Conservation (phyloP, 2,113 vertebrate species). For the Ailuropoda melanoleuca region DNA sequence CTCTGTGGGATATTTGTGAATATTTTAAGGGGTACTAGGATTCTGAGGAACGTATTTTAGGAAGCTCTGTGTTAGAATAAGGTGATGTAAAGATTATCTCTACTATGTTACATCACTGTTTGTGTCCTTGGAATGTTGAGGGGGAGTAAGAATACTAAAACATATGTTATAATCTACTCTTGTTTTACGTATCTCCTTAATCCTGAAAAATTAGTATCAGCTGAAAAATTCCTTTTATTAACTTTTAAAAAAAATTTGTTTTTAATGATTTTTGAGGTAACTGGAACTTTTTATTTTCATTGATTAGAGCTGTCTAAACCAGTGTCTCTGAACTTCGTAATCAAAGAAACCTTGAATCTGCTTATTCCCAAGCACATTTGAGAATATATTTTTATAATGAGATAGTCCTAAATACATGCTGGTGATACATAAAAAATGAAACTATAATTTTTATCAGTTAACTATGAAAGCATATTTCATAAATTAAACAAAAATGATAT, state of each 20-base stretch:
- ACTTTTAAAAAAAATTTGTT: not conserved
- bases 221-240: slow-evolving; percentile 1
- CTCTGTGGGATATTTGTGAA: slow-evolving; percentile 9
- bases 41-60: slow-evolving; percentile 28
- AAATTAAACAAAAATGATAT: not conserved
- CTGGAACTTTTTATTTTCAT: not conserved
- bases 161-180: not conserved
- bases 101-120: slow-evolving; percentile 16
- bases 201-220: slow-evolving; percentile 32
- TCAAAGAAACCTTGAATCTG: not conserved
- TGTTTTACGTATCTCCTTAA: slow-evolving; percentile 46
- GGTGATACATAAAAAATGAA: not conserved
- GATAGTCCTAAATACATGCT: not conserved
- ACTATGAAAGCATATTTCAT: not conserved
- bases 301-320: not conserved
- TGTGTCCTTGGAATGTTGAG: not conserved
- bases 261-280: not conserved
- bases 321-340: not conserved
- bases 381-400: slow-evolving; percentile 27
- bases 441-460: slow-evolving; percentile 14
- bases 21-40: not conserved
- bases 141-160: slow-evolving; percentile 12
- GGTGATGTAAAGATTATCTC: not conserved
- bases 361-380: not conserved
- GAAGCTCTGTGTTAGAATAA: slow-evolving; percentile 10